Base-by-base conservation (phyloP, 2,797 vertebrate species). In the Eptatretus atami region DNA sequence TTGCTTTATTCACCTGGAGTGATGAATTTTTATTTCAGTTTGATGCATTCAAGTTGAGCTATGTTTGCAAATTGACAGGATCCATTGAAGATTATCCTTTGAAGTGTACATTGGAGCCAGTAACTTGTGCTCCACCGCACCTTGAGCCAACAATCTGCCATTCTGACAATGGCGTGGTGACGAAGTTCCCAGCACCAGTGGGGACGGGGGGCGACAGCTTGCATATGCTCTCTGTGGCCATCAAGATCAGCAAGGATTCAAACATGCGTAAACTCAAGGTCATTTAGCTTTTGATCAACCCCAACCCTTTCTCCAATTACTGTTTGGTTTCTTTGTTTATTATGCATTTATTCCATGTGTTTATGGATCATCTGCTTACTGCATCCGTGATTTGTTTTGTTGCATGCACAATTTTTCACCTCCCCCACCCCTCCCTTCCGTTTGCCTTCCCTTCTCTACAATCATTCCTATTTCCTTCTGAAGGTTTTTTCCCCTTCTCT, bases 201-300 rank as follows among this genome's bases (percentile, higher is more conserved):
- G 72, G 76, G 15, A 73, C 73, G 63, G 77, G 76, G 69, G 79
- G 80, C 44, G 88, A 98, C 65, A 74, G 75, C 24, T 68, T 67
- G 12, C 86, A 82, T 70, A 87, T 88, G 85, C 74, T 92, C 67
- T 84, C 83, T 1, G 76, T 81, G 1, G 81, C 83, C 2, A 82
- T 92, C 65, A 79, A 81, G 70, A 79, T 86, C 74, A 83, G 82
- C 5, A 74, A 87, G 70, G 83, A 92, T 68, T 76, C 76, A 44
- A 73, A 80, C 25, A 61, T 61, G 66, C 82, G 77, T 68, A 83
- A 80, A 1, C 75, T 87, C 60, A 92, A 92, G 78, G 85, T 85
- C 66, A 44, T 44, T 44, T 44, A 4, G 31, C 31, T 44, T 44
- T 44, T 44, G 4, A 44, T 44, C 31, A 8, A 44, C 31, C 31